phyloP scores from a whole-genome alignment of 2,888 invertebrate genomes.

The Dolichomitus sp. region DNA sequence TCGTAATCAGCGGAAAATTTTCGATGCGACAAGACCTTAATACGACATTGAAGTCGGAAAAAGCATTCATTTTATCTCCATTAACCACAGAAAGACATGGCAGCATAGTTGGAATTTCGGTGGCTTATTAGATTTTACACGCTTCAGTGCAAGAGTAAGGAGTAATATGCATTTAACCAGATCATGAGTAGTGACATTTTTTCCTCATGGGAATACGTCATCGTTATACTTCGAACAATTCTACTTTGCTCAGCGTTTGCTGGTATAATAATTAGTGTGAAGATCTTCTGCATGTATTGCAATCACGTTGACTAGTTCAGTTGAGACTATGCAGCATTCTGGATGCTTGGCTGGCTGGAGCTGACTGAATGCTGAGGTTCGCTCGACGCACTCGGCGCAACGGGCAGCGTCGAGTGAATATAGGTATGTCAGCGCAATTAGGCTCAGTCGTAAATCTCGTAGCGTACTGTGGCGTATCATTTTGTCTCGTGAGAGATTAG shows the following conservation, averaged over 20 bases:
- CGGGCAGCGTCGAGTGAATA: conserved; percentile 59
- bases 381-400: conserved; percentile 63
- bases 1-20: no score
- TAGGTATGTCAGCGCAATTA: conserved; percentile 70
- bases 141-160: no score
- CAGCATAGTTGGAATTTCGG: no score
- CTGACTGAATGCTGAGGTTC: conserved; percentile 66
- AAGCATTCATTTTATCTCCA: no score
- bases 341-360: conserved; percentile 61
- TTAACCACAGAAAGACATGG: no score
- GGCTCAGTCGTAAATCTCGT: conserved; percentile 76
- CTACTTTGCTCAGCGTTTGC: conserved; percentile 7
- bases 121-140: no score
- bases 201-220: neutral
- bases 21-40: no score
- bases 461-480: conserved; percentile 75
- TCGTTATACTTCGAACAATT: neutral
- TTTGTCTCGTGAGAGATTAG: conserved; percentile 79
- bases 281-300: conserved; percentile 26
- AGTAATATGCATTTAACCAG: no score
- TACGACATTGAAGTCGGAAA: no score
- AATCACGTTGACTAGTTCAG: conserved; percentile 19
- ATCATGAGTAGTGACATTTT: no score
- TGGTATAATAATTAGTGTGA: conserved; percentile 10
- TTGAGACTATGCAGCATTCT: conserved; percentile 54